A percentile compares a stretch with the other conserved stretches of the same genome.
Conservation (phyloP, 2,797 vertebrate species). For the Esox lucius region DNA sequence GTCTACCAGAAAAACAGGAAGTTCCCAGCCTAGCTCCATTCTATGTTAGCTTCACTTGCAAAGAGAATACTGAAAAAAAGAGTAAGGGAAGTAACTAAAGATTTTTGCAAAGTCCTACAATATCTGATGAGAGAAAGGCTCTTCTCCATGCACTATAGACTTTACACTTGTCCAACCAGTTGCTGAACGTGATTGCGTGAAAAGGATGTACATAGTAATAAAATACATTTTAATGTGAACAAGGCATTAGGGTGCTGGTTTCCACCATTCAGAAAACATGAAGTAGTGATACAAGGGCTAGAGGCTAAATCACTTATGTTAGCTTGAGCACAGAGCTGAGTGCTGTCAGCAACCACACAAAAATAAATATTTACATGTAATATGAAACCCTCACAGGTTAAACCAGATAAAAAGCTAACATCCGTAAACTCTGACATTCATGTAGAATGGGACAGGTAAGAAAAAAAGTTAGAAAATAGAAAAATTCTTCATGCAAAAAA, state of each 20-base stretch:
- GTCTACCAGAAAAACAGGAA: too few species aligned
- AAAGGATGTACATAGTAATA: too few species aligned
- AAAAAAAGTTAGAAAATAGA: conserved; percentile 73
- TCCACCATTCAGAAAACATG: conserved; percentile 60
- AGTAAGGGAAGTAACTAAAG: too few species aligned
- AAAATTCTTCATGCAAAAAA: conserved; percentile 79
- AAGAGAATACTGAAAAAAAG: too few species aligned
- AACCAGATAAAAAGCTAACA: conserved; percentile 62
- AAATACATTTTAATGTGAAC: too few species aligned
- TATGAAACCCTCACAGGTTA: conserved; percentile 58
- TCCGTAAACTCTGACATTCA: conserved; percentile 39
- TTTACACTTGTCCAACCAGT: too few species aligned
- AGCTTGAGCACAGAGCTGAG: conserved; percentile 37
- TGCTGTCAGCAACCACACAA: conserved; percentile 57
- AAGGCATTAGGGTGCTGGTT: conserved; percentile 39
- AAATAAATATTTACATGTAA: conserved; percentile 73
- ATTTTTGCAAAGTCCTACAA: too few species aligned
- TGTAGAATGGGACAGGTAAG: conserved; percentile 40
- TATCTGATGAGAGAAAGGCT: too few species aligned
- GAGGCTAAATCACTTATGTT: conserved; percentile 43
- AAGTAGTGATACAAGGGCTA: conserved; percentile 40
- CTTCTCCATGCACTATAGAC: too few species aligned
- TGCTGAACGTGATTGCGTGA: too few species aligned
- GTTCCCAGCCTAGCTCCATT: too few species aligned
- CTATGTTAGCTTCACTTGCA: too few species aligned